Evolutionary conservation across 2,888 invertebrate genomes (phyloP).

Genomic region (Rhopalosiphum nymphaeae): DNA sequence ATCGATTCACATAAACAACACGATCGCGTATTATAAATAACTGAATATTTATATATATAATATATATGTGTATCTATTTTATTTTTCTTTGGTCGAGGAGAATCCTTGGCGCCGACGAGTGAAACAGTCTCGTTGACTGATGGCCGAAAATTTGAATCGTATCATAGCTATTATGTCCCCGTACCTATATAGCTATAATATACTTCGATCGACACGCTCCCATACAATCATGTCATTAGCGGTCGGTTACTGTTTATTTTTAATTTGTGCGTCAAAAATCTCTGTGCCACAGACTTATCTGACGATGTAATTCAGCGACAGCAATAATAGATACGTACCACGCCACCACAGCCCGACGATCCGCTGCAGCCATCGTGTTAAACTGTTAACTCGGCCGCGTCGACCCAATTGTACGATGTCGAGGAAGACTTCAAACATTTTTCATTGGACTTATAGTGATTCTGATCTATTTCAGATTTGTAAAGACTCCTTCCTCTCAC

Average conservation of each 20-base stretch:
- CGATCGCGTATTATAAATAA: slow-evolving; percentile 9
- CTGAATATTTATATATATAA: neutral
- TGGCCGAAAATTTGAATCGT: neutral
- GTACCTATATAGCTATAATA: neutral
- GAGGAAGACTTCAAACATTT: neutral
- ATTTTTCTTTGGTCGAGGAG: neutral
- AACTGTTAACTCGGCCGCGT: neutral
- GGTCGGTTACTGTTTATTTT: neutral
- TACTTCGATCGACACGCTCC: neutral
- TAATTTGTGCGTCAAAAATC: neutral
- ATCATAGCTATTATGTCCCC: neutral
- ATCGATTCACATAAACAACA: slow-evolving; percentile 44
- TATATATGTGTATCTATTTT: neutral
- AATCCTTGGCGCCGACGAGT: neutral
- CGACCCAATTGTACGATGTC: neutral
- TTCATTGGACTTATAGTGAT: neutral
- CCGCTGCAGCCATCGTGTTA: too few species aligned
- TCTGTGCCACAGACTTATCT: neutral
- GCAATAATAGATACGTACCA: neutral
- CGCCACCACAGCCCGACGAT: neutral
- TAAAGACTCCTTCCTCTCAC: too few species aligned
- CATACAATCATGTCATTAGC: neutral
- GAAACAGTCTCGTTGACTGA: neutral
- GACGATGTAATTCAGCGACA: neutral
- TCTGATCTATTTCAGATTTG: too few species aligned